Percentiles rank a stretch among this genome's conserved stretches.
Conservation (phyloP, 2,888 invertebrate species). For the Thumatha senex region DNA sequence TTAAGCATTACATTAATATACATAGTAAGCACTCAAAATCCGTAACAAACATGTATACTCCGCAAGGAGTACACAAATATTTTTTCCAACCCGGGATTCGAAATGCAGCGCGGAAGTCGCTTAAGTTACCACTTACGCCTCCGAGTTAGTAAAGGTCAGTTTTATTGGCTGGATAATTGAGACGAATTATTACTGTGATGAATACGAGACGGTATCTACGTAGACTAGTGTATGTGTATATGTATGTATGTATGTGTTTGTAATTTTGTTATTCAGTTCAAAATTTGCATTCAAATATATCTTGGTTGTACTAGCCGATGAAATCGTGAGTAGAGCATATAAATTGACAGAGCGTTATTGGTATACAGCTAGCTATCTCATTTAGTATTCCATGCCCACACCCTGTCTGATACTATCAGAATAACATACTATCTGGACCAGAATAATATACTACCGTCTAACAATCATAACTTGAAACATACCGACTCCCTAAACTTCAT, state of each 20-base stretch:
- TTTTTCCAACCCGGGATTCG: no score
- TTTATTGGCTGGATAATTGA: no score
- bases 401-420: slow-evolving; percentile 8
- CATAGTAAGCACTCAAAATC: no score
- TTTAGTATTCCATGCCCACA: slow-evolving; percentile 21
- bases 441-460: slow-evolving; percentile 1
- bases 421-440: slow-evolving; percentile 10
- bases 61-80: no score
- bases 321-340: slow-evolving; percentile 16
- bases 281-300: slow-evolving; percentile 23
- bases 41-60: no score
- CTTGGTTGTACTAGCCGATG: slow-evolving; percentile 4
- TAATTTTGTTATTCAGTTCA: slow-evolving; percentile 14
- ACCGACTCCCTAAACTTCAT: slow-evolving; percentile 12
- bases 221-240: no score
- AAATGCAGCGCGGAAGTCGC: no score
- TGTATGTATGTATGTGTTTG: background rate
- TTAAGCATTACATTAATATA: no score
- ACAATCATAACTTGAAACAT: slow-evolving; percentile 7
- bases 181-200: no score
- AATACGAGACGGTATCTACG: no score
- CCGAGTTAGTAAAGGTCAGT: no score
- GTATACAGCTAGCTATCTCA: slow-evolving; percentile 8
- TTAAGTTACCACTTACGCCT: no score
- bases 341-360: slow-evolving; percentile 11